phyloP scores from a whole-genome alignment of 2,888 invertebrate genomes.

The Lasius platythorax region DNA sequence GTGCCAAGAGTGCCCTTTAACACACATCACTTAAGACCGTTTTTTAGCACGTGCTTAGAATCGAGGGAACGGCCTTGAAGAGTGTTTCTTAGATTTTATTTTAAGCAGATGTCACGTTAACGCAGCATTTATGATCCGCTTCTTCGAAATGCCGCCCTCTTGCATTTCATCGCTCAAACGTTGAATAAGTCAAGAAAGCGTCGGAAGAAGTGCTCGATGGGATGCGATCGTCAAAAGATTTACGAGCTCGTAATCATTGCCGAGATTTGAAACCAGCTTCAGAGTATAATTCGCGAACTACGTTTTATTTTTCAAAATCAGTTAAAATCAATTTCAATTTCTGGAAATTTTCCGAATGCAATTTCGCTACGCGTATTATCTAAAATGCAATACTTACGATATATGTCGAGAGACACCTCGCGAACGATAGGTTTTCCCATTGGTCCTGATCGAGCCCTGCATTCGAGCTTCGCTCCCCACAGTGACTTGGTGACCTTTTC shows the following conservation, averaged over 20 bases:
- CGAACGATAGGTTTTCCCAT: constrained; percentile 90
- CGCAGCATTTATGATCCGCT: constrained; percentile 41
- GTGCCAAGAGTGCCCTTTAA: constrained; percentile 49
- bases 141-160: constrained; percentile 25
- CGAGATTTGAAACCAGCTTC: background rate
- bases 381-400: constrained; percentile 85
- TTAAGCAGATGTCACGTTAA: constrained; percentile 59
- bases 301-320: background rate
- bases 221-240: constrained; percentile 28
- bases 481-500: constrained; percentile 91
- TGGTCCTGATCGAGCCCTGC: constrained; percentile 92
- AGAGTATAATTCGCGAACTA: background rate
- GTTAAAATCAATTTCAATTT: background rate
- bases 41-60: constrained; percentile 61
- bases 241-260: constrained; percentile 23
- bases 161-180: constrained; percentile 14
- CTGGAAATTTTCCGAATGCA: background rate
- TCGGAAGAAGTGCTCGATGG: constrained; percentile 11
- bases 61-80: constrained; percentile 63
- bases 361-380: background rate
- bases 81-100: constrained; percentile 62
- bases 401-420: constrained; percentile 92
- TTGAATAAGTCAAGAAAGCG: constrained; percentile 24
- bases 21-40: constrained; percentile 35
- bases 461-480: constrained; percentile 92